A percentile compares a stretch with the other conserved stretches of the same genome.
Evolutionary conservation across 1,140 invertebrate genomes (phyloP).

Genomic region (Apis dorsata): DNA sequence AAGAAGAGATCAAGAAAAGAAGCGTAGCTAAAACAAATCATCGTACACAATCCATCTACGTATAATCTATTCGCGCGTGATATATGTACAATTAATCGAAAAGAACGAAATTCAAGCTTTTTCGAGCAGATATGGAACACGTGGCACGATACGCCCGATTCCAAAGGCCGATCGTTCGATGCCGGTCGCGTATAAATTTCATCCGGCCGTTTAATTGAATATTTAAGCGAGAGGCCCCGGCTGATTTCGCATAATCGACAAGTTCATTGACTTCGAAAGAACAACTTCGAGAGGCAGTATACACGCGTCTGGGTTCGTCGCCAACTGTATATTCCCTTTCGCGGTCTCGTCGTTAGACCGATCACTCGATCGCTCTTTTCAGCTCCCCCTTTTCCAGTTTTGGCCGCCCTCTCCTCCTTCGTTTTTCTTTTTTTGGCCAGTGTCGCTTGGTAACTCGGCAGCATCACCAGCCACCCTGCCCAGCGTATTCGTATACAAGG

Average conservation of each 20-base stretch:
- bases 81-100: too few species aligned
- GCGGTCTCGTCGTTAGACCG: not conserved
- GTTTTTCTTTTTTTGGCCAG: not conserved
- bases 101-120: not conserved
- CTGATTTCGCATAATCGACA: conserved; percentile 51
- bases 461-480: not conserved
- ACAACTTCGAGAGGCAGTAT: conserved; percentile 18
- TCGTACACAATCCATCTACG: too few species aligned
- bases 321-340: conserved; percentile 43
- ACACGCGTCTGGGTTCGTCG: conserved; percentile 28
- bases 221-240: conserved; percentile 23
- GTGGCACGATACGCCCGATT: not conserved
- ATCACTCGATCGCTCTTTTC: conserved; percentile 28
- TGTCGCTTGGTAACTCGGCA: not conserved
- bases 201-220: conserved; percentile 49
- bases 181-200: conserved; percentile 37
- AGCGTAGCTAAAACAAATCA: too few species aligned
- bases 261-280: conserved; percentile 46
- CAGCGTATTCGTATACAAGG: conserved; percentile 40
- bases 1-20: too few species aligned
- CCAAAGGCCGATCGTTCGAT: not conserved
- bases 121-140: not conserved
- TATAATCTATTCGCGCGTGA: too few species aligned
- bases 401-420: conserved; percentile 13
- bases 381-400: conserved; percentile 11